These are phyloP conservation scores for Rallus limicola DNA, from an alignment of 2,113 vertebrate genomes.

Conservation along the genomic window DNA sequence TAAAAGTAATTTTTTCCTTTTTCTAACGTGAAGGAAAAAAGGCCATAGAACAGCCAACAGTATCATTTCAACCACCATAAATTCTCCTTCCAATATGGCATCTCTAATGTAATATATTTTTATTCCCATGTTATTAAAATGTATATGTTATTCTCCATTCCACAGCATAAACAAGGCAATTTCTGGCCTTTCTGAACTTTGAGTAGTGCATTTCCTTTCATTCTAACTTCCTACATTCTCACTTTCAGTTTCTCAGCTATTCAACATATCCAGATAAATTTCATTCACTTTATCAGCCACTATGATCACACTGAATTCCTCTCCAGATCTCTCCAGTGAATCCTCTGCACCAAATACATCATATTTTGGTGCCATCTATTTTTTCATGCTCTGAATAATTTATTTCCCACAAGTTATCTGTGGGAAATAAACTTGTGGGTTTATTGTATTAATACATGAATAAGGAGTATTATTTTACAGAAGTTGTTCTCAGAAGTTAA, in stretches of 20 bases:
- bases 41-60: not conserved
- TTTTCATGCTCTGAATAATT: not conserved
- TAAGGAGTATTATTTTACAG: slow-evolving; percentile 37
- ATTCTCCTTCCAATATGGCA: not conserved
- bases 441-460: not conserved
- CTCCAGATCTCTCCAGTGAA: not conserved
- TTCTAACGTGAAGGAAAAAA: not conserved
- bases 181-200: not conserved
- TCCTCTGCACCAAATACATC: not conserved
- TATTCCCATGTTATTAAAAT: not conserved
- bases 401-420: not conserved
- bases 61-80: not conserved
- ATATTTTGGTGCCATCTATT: not conserved
- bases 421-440: not conserved
- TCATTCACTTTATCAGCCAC: not conserved
- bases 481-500: slow-evolving; percentile 33
- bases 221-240: not conserved
- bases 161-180: not conserved
- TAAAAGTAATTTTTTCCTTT: not conserved
- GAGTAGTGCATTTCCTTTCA: not conserved
- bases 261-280: not conserved
- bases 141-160: not conserved
- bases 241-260: not conserved
- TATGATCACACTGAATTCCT: not conserved
- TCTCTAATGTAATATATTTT: not conserved